Conservation (phyloP, 1,140 invertebrate species). For the Epicauta chinensis region DNA sequence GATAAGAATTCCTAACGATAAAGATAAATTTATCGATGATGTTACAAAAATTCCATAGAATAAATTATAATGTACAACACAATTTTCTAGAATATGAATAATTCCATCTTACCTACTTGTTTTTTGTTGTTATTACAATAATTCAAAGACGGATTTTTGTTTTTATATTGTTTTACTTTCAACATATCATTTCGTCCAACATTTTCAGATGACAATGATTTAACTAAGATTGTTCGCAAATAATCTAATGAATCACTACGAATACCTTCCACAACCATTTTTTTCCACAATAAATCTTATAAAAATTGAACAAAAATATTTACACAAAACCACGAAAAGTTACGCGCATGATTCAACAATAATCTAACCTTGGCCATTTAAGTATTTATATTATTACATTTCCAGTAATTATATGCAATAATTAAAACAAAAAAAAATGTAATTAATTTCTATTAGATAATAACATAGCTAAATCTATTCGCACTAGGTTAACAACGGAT, state of each 20-base stretch:
- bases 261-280: slow-evolving; percentile 31
- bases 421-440: too few species aligned
- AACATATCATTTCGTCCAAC: slow-evolving; percentile 40
- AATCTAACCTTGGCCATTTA: slow-evolving; percentile 11
- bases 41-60: neutral
- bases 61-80: neutral
- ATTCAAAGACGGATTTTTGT: neutral
- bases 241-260: slow-evolving; percentile 49
- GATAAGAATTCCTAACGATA: too few species aligned
- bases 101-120: slow-evolving; percentile 18
- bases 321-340: neutral
- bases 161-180: slow-evolving; percentile 23
- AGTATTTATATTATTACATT: slow-evolving; percentile 12
- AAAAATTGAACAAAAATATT: neutral
- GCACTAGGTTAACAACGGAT: too few species aligned
- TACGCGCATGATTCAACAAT: slow-evolving; percentile 11
- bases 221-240: slow-evolving; percentile 54
- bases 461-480: too few species aligned
- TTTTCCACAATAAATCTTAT: neutral
- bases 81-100: neutral
- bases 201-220: slow-evolving; percentile 53
- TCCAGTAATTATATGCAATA: neutral
- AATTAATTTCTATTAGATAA: too few species aligned
- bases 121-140: slow-evolving; percentile 5
- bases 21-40: neutral